These are phyloP conservation scores for Mactra quadrangularis DNA, from an alignment of 1,140 invertebrate species.

Conservation along the genomic window DNA sequence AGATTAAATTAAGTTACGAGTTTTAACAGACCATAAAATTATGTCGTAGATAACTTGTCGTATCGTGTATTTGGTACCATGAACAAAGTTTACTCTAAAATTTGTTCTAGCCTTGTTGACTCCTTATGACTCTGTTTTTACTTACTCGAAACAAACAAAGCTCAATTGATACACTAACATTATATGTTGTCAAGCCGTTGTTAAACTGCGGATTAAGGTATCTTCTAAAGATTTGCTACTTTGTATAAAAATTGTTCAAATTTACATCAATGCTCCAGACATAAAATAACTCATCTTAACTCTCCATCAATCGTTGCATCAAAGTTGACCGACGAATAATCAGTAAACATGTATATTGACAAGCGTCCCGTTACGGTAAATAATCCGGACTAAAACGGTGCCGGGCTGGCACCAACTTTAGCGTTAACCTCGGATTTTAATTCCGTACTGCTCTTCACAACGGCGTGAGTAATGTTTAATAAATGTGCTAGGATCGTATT, in stretches of 20 bases:
- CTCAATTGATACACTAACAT: slow-evolving; percentile 54
- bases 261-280: slow-evolving; percentile 37
- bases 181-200: not conserved
- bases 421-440: not conserved
- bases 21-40: too few relatives aligned
- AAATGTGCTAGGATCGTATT: not conserved
- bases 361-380: not conserved
- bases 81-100: too few relatives aligned
- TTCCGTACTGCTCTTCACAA: not conserved
- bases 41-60: too few relatives aligned
- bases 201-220: slow-evolving; percentile 9
- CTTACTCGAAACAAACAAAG: slow-evolving; percentile 30
- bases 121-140: not conserved
- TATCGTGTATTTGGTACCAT: too few relatives aligned
- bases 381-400: not conserved
- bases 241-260: slow-evolving; percentile 61
- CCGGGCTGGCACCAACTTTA: not conserved
- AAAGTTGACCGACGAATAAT: not conserved
- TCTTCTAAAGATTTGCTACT: slow-evolving; percentile 49
- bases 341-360: slow-evolving; percentile 41
- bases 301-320: slow-evolving; percentile 41
- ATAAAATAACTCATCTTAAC: slow-evolving; percentile 23
- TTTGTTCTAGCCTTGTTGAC: slow-evolving; percentile 4
- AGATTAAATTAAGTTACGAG: too few relatives aligned
- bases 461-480: not conserved